phyloP scores from a whole-genome alignment of 2,797 vertebrate genomes.

The Scyliorhinus canicula region DNA sequence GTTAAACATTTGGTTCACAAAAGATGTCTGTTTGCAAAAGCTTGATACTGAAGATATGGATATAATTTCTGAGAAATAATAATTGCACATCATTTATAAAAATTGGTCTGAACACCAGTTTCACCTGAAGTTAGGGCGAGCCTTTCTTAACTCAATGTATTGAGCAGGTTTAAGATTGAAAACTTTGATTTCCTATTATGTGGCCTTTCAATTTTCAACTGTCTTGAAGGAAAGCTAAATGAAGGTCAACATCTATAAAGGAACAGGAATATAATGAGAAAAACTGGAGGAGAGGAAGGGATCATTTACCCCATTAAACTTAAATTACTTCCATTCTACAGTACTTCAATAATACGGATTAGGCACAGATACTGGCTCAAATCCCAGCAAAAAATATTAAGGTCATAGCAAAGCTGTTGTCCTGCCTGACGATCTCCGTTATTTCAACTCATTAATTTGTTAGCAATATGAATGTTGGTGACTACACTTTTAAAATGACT shows the following conservation, averaged over 20 bases:
- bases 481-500: no score
- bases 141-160: neutral
- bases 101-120: no score
- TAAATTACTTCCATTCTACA: neutral
- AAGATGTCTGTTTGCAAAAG: no score
- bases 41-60: no score
- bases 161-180: no score
- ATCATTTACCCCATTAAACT: neutral
- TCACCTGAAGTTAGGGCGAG: neutral
- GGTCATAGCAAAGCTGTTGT: neutral
- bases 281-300: neutral
- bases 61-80: no score
- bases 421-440: neutral
- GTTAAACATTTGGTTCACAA: no score
- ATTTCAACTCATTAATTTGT: slow-evolving; percentile 2
- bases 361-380: neutral
- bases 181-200: neutral
- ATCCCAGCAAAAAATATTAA: no score
- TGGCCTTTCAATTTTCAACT: neutral
- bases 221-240: neutral
- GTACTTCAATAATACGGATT: neutral
- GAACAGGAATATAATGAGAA: neutral
- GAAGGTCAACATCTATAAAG: neutral
- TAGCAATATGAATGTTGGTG: neutral
- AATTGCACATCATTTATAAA: no score